A percentile compares a stretch with the other conserved stretches of the same genome.
Evolutionary conservation across 2,797 vertebrate genomes (phyloP).

Genomic region (Ceryle rudis): DNA sequence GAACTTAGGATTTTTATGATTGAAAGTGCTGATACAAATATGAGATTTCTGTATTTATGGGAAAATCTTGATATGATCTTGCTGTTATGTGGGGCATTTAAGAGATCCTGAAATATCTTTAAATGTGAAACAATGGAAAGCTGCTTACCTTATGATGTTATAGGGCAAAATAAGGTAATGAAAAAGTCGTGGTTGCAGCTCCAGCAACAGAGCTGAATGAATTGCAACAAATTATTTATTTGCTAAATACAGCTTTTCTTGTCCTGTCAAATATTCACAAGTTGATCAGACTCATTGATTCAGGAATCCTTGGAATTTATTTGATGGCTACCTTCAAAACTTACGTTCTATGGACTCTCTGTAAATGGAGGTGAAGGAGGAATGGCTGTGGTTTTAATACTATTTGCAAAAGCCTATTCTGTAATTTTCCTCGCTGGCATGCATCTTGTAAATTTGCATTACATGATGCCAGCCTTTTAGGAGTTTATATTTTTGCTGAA

Average conservation of each 20-base stretch:
- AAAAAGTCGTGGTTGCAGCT: not conserved
- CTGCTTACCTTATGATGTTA: constrained; percentile 22
- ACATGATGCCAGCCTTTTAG: not conserved
- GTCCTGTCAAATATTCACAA: not conserved
- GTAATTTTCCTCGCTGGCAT: constrained; percentile 58
- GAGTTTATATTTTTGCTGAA: constrained; percentile 2
- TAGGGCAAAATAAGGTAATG: constrained; percentile 25
- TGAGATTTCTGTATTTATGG: not conserved
- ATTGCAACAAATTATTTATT: constrained; percentile 35
- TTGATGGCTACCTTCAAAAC: constrained; percentile 16
- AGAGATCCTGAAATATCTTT: constrained; percentile 6
- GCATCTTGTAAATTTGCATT: constrained; percentile 46
- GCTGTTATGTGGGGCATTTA: not conserved
- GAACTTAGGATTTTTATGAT: not conserved
- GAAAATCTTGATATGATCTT: not conserved
- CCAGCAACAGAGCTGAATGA: not conserved
- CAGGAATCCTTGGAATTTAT: constrained; percentile 32
- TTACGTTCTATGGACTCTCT: constrained; percentile 26
- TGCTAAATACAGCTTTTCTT: constrained; percentile 6
- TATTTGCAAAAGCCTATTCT: constrained; percentile 61
- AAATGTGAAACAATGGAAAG: constrained; percentile 24
- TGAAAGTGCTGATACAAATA: not conserved
- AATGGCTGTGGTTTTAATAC: constrained; percentile 43
- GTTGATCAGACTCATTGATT: constrained; percentile 35
- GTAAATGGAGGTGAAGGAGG: constrained; percentile 36